phyloP scores from a whole-genome alignment of 2,113 vertebrate species.

The Zosterops pallidus region DNA sequence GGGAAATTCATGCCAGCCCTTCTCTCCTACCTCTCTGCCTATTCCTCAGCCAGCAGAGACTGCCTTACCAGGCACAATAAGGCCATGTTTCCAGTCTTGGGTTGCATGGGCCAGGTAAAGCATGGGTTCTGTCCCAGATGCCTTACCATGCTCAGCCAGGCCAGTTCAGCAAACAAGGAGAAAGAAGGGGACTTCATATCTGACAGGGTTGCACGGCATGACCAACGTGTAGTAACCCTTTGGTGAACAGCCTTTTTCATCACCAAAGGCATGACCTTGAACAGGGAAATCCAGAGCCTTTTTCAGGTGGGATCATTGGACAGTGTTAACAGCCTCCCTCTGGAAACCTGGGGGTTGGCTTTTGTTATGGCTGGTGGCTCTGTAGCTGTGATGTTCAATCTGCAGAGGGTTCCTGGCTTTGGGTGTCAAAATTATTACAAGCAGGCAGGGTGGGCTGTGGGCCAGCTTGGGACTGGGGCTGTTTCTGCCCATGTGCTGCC shows the following conservation, averaged over 20 bases:
- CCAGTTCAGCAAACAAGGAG: background rate
- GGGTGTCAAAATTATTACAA: background rate
- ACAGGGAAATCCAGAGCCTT: background rate
- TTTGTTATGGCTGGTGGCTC: background rate
- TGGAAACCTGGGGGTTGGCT: background rate
- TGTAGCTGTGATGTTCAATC: background rate
- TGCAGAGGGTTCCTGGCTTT: background rate
- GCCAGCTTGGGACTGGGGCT: background rate
- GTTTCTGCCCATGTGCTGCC: background rate
- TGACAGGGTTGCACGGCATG: background rate
- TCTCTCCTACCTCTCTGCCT: background rate
- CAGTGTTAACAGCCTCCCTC: accelerated
- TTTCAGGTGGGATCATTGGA: accelerated
- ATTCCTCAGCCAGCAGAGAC: background rate
- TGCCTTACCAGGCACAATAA: background rate
- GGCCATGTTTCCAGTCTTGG: background rate
- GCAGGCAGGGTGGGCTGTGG: background rate
- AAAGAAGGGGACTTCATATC: background rate
- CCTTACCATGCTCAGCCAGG: background rate
- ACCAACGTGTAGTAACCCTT: background rate
- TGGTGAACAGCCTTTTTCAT: background rate
- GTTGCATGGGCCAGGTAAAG: background rate
- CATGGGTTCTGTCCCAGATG: background rate
- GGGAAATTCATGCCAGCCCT: background rate
- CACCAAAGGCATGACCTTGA: background rate